Conservation (phyloP, 1,140 invertebrate species). For the Gonatopus flavifemur region DNA sequence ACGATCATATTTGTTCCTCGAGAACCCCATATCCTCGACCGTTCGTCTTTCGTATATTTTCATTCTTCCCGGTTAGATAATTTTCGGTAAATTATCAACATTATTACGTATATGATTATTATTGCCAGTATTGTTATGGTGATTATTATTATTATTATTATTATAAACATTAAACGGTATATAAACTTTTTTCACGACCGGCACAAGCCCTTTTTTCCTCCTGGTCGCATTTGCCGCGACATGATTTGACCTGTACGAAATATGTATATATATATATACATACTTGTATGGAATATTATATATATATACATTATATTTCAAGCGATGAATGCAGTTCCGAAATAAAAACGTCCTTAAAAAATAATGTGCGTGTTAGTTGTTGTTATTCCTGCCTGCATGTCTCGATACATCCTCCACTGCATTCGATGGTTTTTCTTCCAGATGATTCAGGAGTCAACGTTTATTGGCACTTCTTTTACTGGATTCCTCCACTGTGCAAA, state of each 20-base stretch:
- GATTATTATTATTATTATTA: too few species aligned
- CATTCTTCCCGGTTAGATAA: slow-evolving; percentile 11
- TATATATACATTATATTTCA: slow-evolving; percentile 23
- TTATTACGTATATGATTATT: background rate
- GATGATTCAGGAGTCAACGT: too few species aligned
- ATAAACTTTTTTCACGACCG: slow-evolving; percentile 21
- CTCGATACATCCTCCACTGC: background rate
- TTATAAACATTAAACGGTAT: slow-evolving; percentile 11
- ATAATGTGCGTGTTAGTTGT: background rate
- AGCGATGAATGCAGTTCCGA: slow-evolving; percentile 19
- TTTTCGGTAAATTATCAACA: slow-evolving; percentile 4
- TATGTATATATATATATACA: too few species aligned
- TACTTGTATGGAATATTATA: slow-evolving; percentile 19
- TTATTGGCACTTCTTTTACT: too few species aligned
- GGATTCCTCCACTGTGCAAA: too few species aligned
- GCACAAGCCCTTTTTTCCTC: slow-evolving; percentile 22
- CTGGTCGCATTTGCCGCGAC: slow-evolving; percentile 21
- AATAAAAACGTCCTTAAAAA: slow-evolving; percentile 16
- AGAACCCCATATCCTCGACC: slow-evolving; percentile 15
- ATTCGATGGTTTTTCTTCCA: too few species aligned
- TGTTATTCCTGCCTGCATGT: background rate
- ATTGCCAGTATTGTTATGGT: too few species aligned
- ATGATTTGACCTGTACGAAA: slow-evolving; percentile 15
- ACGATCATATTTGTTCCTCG: slow-evolving; percentile 6
- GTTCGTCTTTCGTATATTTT: background rate